A percentile compares a stretch with the other conserved stretches of the same genome.
Conservation (phyloP, 2,113 vertebrate genomes). For the Dicrurus megarhynchus region DNA sequence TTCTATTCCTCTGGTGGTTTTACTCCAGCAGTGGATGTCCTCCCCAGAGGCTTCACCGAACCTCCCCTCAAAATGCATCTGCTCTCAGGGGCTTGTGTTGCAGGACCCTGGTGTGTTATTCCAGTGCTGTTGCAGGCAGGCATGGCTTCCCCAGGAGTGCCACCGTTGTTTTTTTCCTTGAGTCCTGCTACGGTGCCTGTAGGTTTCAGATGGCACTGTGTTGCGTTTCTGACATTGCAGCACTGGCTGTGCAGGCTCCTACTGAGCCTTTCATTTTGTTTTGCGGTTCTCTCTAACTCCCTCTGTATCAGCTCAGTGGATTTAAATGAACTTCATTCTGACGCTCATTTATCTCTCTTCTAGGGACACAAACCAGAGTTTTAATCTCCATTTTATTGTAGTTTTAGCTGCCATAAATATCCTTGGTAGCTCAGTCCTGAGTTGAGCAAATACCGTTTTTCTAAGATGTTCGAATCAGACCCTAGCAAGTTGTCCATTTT, state of each 20-base stretch:
- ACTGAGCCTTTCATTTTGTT: slow-evolving; percentile 52
- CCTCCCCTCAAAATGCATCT: background rate
- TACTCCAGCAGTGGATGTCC: background rate
- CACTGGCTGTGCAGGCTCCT: slow-evolving; percentile 15
- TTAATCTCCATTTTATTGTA: background rate
- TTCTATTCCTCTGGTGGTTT: background rate
- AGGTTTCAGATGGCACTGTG: slow-evolving; percentile 32
- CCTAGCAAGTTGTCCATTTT: slow-evolving; percentile 44
- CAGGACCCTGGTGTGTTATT: background rate
- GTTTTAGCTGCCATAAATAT: background rate
- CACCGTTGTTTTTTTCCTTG: background rate
- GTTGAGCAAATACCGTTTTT: background rate
- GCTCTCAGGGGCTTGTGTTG: background rate
- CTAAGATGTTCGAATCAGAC: background rate
- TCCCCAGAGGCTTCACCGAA: background rate
- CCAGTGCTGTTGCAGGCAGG: background rate
- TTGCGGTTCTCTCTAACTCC: background rate
- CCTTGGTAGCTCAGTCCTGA: background rate
- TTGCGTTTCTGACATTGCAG: slow-evolving; percentile 28
- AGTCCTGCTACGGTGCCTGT: slow-evolving; percentile 5
- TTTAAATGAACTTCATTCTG: slow-evolving; percentile 20
- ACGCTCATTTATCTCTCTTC: background rate
- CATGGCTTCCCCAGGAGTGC: background rate
- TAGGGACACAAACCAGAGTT: background rate
- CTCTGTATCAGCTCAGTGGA: background rate